phyloP scores from a whole-genome alignment of 2,888 invertebrate species.

The Oeneis ivallda region DNA sequence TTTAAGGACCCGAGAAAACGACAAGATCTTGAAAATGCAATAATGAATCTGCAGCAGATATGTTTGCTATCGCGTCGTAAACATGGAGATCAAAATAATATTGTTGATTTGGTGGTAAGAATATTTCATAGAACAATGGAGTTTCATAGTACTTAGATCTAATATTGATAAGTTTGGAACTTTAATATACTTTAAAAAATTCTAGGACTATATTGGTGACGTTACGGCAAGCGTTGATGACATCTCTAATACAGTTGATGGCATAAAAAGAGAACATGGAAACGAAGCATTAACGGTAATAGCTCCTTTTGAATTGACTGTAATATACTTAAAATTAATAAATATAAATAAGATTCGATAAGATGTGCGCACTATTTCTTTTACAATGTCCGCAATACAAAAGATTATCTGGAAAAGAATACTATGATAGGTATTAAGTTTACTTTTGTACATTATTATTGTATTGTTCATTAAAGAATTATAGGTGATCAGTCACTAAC shows the following conservation, averaged over 20 bases:
- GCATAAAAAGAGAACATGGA: slow-evolving; percentile 41
- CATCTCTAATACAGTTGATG: slow-evolving; percentile 42
- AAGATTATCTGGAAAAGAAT: no score
- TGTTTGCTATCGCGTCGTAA: slow-evolving; percentile 55
- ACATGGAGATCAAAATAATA: slow-evolving; percentile 50
- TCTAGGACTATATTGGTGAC: slow-evolving; percentile 63
- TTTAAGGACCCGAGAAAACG: slow-evolving; percentile 54
- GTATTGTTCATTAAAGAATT: no score
- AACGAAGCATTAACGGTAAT: slow-evolving; percentile 49
- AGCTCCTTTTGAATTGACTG: no score
- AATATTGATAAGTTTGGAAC: neutral
- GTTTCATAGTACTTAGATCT: no score
- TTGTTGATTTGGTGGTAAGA: slow-evolving; percentile 66
- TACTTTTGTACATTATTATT: no score
- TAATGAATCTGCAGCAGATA: slow-evolving; percentile 58
- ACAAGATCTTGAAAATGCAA: slow-evolving; percentile 56
- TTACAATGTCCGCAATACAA: no score
- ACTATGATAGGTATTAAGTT: no score
- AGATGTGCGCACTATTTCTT: no score
- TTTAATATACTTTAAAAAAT: slow-evolving; percentile 4
- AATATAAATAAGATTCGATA: no score
- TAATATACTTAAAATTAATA: neutral
- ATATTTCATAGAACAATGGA: neutral
- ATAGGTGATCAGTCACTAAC: no score
- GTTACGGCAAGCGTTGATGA: slow-evolving; percentile 52